Evolutionary conservation across 2,113 vertebrate genomes (phyloP).

Genomic region (Corapipo altera): DNA sequence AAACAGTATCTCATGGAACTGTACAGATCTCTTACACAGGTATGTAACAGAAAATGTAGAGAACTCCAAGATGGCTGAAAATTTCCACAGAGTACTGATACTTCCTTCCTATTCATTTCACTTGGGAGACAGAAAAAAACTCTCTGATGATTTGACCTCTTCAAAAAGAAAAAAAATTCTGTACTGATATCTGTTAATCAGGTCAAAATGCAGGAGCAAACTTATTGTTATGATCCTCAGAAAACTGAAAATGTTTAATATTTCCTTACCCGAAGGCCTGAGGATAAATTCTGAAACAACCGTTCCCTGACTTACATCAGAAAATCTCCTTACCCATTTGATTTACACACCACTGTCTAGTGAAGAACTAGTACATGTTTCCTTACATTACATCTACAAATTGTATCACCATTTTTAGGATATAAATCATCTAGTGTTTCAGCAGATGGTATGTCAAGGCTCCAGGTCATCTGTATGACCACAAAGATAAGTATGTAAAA

Average conservation of each 20-base stretch:
- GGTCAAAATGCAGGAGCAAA: neutral
- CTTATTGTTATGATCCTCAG: neutral
- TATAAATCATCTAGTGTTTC: neutral
- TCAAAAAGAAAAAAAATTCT: neutral
- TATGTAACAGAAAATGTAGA: neutral
- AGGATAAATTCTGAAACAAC: slow-evolving; percentile 14
- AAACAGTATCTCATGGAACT: neutral
- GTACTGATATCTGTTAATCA: neutral
- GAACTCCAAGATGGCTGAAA: neutral
- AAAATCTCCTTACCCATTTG: neutral
- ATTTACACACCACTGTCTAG: neutral
- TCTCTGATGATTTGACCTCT: neutral
- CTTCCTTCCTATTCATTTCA: neutral
- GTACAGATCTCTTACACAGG: neutral
- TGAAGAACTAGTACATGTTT: neutral
- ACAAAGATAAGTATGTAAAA: neutral
- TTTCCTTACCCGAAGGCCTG: neutral
- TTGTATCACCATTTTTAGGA: neutral
- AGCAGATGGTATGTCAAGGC: neutral
- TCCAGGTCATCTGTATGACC: neutral
- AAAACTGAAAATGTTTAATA: neutral
- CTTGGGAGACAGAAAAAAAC: neutral
- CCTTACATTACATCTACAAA: neutral
- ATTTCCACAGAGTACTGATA: neutral
- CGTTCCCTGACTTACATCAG: neutral